Evolutionary conservation across 2,888 invertebrate species (phyloP), one percentile per base, ranked within the genome.

Genomic region (Trichopoda pennipes): DNA sequence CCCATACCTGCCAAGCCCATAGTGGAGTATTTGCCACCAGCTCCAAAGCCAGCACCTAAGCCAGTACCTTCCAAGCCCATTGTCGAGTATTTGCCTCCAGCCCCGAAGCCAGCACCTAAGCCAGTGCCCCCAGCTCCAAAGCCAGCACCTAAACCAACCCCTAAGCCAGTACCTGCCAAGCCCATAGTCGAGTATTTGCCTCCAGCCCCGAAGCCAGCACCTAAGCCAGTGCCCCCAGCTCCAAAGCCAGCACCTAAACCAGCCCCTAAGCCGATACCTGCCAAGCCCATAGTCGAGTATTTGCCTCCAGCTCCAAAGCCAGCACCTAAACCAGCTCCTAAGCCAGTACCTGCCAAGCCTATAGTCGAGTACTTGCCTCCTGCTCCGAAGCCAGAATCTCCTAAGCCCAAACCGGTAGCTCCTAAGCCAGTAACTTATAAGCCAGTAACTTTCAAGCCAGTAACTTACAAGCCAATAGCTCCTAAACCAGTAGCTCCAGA

Each of bases 111-210:
- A n/a, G n/a, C n/a, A n/a, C n/a, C n/a, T n/a, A n/a, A n/a, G n/a
- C n/a, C n/a, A n/a, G n/a, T n/a, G n/a, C n/a, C n/a, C n/a, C n/a
- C n/a, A 19, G 32, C 21, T 16, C 69, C 74, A 14, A 56, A 32
- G 51, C 74, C 74, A 19, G 35, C 51, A 19, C 53, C 64, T 3
- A 60, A 76, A 17, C 17, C 23, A 63, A 72, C 83, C 19, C 74
- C 81, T 8, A 63, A 73, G 10, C 84, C 68, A 10, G 28, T 17
- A 42, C 53, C 21, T 12, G 21, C 64, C 16, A 47, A 69, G 61
- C 55, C 69, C 21, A 69, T n/a, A 8, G 61, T 53, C 2, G 64
- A 64, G 16, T 56, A 56, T 12, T 35, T 56, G 12, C 63, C 73
- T 3, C 32, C 23, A 12, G 17, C 44, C 7, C 47, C 63, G 19